Base-by-base conservation (phyloP, 2,113 vertebrate genomes). In the Odobenus rosmarus region DNA sequence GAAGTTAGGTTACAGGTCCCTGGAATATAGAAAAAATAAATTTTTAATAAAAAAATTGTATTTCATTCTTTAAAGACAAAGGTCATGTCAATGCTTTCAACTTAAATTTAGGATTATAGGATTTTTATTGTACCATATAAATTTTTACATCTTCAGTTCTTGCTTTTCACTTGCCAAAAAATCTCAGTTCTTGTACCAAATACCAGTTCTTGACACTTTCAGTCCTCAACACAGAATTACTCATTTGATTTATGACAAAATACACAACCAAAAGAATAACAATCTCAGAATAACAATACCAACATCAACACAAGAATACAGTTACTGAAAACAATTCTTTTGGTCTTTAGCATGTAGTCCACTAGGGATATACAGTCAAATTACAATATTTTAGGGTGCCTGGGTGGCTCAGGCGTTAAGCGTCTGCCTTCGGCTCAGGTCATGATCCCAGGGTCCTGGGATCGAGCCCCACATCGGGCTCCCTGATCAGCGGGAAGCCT, bases 41-140 rank as follows among this genome's bases (percentile, higher is more conserved):
- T 4, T 33, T 51, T 19, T 18, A 31, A 39, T 39, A 39, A 39
- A 79, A 79, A 79, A 79, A 79, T 21, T 49, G 16, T 74, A 53
- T 55, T 57, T 74, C 46, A 92, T 74, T 64, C 42, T 91, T 82
- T 64, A 88, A 46, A 31, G 33, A 71, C 57, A 89, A 59, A 62
- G 36, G 21, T 69, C 46, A 90, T 62, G 76, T 12, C 36, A 87
- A 55, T 4, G 81, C 2, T 61, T 85, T 94, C 24, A 82, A n/a
- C 39, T 92, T 77, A 92, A 71, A 96, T 5, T 95, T 13, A 92
- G 33, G 79, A 90, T 49, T 62, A 92, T 4, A 83, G 3, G 8
- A 94, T 64, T 72, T 88, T 86, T 93, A 80, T n/a, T 51, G 5
- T 94, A 80, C 46, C n/a, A 53, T 53, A 92, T 59, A 31, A 77